Evolutionary conservation across 2,888 invertebrate species (phyloP).

Genomic region (Pseudococcus longispinus): DNA sequence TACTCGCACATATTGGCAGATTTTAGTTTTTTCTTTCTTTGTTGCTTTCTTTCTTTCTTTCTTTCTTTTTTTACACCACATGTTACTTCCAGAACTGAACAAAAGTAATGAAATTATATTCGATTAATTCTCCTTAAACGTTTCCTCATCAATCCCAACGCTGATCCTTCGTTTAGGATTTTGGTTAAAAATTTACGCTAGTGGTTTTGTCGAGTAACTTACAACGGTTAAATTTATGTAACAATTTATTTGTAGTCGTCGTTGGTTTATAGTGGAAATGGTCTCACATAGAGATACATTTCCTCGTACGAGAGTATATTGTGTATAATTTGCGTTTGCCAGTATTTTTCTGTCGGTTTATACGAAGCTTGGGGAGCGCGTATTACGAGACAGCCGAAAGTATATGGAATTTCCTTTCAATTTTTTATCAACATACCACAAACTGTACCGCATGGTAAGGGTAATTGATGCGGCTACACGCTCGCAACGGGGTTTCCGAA

Average conservation of each 20-base stretch:
- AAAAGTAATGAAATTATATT: slow-evolving; percentile 6
- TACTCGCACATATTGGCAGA: background rate
- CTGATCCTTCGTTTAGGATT: background rate
- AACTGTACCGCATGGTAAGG: background rate
- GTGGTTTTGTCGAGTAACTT: background rate
- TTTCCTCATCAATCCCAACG: background rate
- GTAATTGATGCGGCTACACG: slow-evolving; percentile 29
- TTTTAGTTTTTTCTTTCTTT: background rate
- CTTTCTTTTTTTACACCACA: background rate
- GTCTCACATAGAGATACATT: background rate
- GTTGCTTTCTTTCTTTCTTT: too few species aligned
- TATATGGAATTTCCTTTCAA: slow-evolving; percentile 4
- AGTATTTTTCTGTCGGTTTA: background rate
- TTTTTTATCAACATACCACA: slow-evolving; percentile 21
- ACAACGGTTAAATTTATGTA: background rate
- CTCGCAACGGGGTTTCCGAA: slow-evolving; percentile 29
- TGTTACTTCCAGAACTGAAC: background rate
- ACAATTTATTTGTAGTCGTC: background rate
- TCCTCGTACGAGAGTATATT: background rate
- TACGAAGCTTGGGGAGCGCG: background rate
- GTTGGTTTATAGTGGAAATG: background rate
- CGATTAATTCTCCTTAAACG: background rate
- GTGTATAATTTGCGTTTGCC: slow-evolving; percentile 1
- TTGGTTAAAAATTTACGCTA: background rate
- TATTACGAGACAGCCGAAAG: background rate